A percentile compares a stretch with the other conserved stretches of the same genome.
Conservation (phyloP, 1,140 invertebrate genomes). For the Protaetia brevitarsis region DNA sequence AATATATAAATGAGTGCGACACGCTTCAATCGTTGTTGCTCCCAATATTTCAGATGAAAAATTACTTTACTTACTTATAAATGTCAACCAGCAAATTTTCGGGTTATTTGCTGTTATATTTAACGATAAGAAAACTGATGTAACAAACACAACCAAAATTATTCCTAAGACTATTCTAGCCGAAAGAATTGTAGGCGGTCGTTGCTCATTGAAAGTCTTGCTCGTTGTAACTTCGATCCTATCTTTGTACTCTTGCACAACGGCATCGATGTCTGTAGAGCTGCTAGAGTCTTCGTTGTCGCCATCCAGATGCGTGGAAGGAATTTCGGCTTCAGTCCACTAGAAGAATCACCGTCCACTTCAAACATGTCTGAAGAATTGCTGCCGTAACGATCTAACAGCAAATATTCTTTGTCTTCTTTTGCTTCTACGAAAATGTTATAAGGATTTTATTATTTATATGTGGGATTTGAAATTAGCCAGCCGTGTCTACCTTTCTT, state of each 20-base stretch:
- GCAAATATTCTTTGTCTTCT: conserved; percentile 49
- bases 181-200: conserved; percentile 29
- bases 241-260: conserved; percentile 57
- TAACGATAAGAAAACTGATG: conserved; percentile 25
- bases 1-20: too few relatives aligned
- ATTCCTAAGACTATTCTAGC: conserved; percentile 23
- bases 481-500: not conserved
- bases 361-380: conserved; percentile 31
- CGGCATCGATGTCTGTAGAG: conserved; percentile 57
- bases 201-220: conserved; percentile 33
- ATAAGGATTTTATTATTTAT: not conserved
- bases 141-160: conserved; percentile 20
- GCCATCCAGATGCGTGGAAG: conserved; percentile 46
- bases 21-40: too few relatives aligned
- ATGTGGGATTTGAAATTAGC: not conserved
- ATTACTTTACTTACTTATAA: conserved; percentile 14
- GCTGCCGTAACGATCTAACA: conserved; percentile 53
- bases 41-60: too few relatives aligned
- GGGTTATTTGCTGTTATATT: not conserved
- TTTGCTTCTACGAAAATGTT: not conserved
- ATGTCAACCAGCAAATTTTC: conserved; percentile 8
- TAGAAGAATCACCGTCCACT: conserved; percentile 34
- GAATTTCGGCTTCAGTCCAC: conserved; percentile 49
- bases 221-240: conserved; percentile 48
- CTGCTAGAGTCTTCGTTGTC: conserved; percentile 49